These are phyloP conservation scores for Oryzaephilus surinamensis DNA, from an alignment of 1,140 invertebrate species.

Conservation along the genomic window DNA sequence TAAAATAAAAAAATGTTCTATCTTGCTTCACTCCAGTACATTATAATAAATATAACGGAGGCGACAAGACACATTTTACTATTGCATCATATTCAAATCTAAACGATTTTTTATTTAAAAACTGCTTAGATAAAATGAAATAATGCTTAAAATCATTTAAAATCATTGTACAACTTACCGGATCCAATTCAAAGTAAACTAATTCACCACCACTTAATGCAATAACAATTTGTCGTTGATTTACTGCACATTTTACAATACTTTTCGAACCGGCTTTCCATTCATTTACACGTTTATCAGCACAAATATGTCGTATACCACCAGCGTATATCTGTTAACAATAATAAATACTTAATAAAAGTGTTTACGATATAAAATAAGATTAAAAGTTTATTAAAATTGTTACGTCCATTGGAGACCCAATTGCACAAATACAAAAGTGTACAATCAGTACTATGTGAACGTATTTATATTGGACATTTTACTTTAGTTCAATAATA, in stretches of 20 bases:
- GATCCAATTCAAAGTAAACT: slow-evolving; percentile 99
- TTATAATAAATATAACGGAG: slow-evolving; percentile 21
- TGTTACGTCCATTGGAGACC: slow-evolving; percentile 5
- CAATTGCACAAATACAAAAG: too few relatives aligned
- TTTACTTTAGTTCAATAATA: neutral
- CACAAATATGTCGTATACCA: slow-evolving; percentile 95
- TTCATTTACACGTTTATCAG: slow-evolving; percentile 96
- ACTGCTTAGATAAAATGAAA: too few relatives aligned
- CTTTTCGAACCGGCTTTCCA: slow-evolving; percentile 98
- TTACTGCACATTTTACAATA: slow-evolving; percentile 96
- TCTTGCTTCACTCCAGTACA: slow-evolving; percentile 30
- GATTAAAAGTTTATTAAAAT: too few relatives aligned
- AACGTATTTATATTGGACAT: slow-evolving; percentile 7
- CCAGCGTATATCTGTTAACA: slow-evolving; percentile 80
- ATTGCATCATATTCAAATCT: slow-evolving; percentile 18
- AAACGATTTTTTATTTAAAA: too few relatives aligned
- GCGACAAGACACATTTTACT: slow-evolving; percentile 27
- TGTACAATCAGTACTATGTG: slow-evolving; percentile 9
- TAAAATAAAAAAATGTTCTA: slow-evolving; percentile 10
- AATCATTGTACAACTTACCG: slow-evolving; percentile 68
- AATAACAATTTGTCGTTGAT: slow-evolving; percentile 97
- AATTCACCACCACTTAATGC: slow-evolving; percentile 94
- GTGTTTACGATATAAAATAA: slow-evolving; percentile 5
- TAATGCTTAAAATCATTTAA: slow-evolving; percentile 3
- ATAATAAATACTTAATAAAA: slow-evolving; percentile 1